These are phyloP conservation scores for Synanthedon tipuliformis DNA, from an alignment of 2,888 invertebrate species.

Conservation along the genomic window DNA sequence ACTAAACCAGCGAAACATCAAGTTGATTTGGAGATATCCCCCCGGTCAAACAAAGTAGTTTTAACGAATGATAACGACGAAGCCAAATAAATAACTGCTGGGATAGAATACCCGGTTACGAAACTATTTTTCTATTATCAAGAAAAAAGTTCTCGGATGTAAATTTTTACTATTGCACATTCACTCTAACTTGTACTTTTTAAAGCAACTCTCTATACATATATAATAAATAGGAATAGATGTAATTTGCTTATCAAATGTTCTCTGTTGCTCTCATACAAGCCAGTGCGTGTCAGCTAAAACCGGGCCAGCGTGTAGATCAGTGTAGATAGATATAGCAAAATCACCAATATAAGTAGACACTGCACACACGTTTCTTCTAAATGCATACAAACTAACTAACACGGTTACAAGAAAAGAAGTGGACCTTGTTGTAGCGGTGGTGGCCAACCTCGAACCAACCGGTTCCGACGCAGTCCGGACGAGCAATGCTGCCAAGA, in stretches of 20 bases:
- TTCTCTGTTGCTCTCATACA: constrained; percentile 5
- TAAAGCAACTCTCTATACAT: not conserved
- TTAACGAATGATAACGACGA: no score
- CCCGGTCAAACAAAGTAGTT: no score
- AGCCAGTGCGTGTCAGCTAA: constrained; percentile 11
- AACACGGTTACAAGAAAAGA: not conserved
- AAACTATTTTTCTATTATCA: no score
- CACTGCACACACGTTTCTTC: not conserved
- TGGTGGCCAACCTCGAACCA: constrained; percentile 31
- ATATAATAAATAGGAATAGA: not conserved
- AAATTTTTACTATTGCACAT: no score
- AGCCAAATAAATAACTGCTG: no score
- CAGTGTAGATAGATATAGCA: not conserved
- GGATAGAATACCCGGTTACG: no score
- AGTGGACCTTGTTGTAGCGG: constrained; percentile 13
- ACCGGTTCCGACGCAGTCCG: constrained; percentile 49
- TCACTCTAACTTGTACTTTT: no score
- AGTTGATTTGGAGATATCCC: no score
- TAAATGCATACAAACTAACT: not conserved
- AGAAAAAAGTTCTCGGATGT: no score
- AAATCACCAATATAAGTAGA: not conserved
- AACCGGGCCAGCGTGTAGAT: constrained; percentile 9
- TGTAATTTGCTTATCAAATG: constrained; percentile 14
- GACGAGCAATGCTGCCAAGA: constrained; percentile 32
- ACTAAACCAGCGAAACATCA: no score